Evolutionary conservation across 2,797 vertebrate species (phyloP).

Genomic region (Alfaro cultratus): DNA sequence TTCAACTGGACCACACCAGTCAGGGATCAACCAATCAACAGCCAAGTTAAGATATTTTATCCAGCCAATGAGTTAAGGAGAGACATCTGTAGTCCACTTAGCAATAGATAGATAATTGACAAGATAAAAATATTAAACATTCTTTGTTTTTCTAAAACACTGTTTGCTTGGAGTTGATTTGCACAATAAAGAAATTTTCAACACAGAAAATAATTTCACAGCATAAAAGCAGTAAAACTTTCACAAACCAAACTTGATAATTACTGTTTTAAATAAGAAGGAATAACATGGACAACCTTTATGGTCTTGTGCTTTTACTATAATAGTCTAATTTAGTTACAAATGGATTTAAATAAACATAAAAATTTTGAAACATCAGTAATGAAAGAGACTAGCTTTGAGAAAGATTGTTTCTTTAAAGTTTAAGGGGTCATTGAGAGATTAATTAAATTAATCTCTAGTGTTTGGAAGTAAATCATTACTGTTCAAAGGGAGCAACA

Average conservation of each 20-base stretch:
- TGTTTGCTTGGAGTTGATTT: neutral
- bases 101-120: neutral
- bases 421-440: no score
- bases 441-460: no score
- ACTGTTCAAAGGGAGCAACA: neutral
- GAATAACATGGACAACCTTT: neutral
- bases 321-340: neutral
- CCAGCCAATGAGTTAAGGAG: neutral
- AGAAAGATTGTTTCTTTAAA: neutral
- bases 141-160: neutral
- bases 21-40: neutral
- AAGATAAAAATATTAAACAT: neutral
- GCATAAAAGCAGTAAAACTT: neutral
- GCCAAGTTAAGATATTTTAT: neutral
- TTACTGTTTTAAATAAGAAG: neutral
- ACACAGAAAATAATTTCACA: neutral
- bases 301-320: neutral
- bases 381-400: neutral
- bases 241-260: neutral
- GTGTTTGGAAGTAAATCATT: neutral
- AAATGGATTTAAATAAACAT: neutral
- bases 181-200: neutral
- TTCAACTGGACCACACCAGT: neutral
- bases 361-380: neutral
- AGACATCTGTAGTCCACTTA: neutral